A percentile compares a stretch with the other conserved stretches of the same genome.
Conservation (phyloP, 2,797 vertebrate genomes). For the Uromys caudimaculatus region DNA sequence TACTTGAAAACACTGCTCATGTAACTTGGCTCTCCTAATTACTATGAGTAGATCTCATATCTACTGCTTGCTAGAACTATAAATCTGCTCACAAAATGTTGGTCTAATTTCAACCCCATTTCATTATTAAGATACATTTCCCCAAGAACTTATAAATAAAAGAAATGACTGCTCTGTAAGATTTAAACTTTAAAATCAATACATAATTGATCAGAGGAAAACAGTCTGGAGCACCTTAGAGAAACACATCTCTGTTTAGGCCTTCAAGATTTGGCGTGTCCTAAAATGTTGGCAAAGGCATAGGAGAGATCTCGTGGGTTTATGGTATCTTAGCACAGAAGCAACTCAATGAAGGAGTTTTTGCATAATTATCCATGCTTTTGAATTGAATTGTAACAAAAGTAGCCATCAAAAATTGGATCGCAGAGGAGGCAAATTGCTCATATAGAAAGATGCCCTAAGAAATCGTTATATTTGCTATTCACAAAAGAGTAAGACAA, state of each 20-base stretch:
- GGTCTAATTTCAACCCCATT: slow-evolving; percentile 14
- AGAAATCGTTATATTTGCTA: not conserved
- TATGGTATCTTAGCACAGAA: not conserved
- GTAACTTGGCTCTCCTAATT: not conserved
- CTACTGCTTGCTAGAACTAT: not conserved
- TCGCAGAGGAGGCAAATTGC: not conserved
- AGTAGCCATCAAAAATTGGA: not conserved
- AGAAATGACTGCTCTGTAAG: not conserved
- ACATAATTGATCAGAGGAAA: slow-evolving; percentile 47
- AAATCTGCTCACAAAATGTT: slow-evolving; percentile 27
- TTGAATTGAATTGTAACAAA: not conserved
- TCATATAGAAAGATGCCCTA: not conserved
- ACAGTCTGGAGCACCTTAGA: not conserved
- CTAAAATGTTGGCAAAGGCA: not conserved
- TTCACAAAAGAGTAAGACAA: not conserved
- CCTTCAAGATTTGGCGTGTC: not conserved
- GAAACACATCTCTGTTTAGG: not conserved
- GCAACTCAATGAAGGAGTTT: not conserved
- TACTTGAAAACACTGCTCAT: not conserved
- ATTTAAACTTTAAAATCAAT: slow-evolving; percentile 52
- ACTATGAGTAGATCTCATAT: slow-evolving; percentile 4
- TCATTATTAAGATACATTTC: not conserved
- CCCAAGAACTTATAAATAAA: slow-evolving; percentile 50
- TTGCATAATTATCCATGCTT: not conserved
- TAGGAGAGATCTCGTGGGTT: not conserved